phyloP scores from a whole-genome alignment of 2,797 vertebrate genomes.

The Spheniscus humboldti region DNA sequence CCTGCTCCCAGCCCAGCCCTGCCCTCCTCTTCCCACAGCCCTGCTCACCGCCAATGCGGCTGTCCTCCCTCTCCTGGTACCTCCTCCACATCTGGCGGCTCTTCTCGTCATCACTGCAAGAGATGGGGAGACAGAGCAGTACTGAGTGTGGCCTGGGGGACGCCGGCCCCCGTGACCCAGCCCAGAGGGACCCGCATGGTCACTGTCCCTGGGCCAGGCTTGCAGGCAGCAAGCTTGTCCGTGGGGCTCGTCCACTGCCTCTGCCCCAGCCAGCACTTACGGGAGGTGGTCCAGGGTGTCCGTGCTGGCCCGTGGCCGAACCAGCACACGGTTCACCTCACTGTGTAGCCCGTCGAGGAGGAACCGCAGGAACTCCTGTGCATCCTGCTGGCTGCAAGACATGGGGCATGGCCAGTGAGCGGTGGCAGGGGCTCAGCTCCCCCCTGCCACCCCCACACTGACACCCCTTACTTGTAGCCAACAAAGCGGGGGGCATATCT shows the following conservation, averaged over 20 bases:
- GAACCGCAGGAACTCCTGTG: constrained; percentile 94
- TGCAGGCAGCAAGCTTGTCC: background rate
- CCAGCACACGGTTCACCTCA: constrained; percentile 87
- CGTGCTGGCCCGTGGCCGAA: constrained; percentile 67
- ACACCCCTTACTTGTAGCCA: constrained; percentile 89
- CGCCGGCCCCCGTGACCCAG: accelerated
- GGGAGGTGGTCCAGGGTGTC: constrained; percentile 88
- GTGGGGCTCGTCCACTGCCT: background rate
- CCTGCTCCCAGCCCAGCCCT: background rate
- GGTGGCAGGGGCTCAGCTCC: background rate
- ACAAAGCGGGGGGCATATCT: constrained; percentile 96
- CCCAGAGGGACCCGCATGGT: accelerated
- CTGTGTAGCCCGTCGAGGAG: constrained; percentile 92
- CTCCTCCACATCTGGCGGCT: constrained; percentile 91
- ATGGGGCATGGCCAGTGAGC: background rate
- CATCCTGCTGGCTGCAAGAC: constrained; percentile 90
- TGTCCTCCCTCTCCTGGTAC: constrained; percentile 93
- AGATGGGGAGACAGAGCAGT: background rate
- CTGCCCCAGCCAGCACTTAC: constrained; percentile 73
- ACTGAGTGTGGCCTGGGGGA: background rate
- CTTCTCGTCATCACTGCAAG: constrained; percentile 88
- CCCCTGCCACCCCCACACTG: accelerated
- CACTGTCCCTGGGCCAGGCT: background rate
- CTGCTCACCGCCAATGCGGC: constrained; percentile 89
- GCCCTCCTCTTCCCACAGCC: too few relatives aligned